Conservation (phyloP, 2,797 vertebrate species). For the Acipenser transmontanus region DNA sequence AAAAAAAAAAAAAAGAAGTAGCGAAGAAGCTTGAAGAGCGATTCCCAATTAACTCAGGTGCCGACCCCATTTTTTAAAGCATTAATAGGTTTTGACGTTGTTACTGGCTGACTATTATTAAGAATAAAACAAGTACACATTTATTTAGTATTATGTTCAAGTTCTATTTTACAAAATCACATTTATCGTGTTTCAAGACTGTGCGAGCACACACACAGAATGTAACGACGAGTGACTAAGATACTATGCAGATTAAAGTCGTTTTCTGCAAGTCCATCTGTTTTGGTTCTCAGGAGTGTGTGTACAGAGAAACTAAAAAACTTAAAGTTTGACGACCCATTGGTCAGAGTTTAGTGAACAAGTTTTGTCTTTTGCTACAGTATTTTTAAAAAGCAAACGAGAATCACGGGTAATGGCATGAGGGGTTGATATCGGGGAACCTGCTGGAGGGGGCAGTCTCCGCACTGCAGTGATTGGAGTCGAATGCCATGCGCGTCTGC, state of each 20-base stretch:
- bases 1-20: too few relatives aligned
- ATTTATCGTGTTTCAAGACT: neutral
- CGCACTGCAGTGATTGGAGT: too few relatives aligned
- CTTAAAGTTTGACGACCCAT: slow-evolving; percentile 6
- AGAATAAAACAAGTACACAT: too few relatives aligned
- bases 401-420: too few relatives aligned
- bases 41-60: slow-evolving; percentile 51
- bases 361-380: slow-evolving; percentile 3
- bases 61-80: slow-evolving; percentile 48
- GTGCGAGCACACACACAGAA: neutral
- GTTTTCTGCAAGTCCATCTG: slow-evolving; percentile 1
- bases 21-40: slow-evolving; percentile 1
- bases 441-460: too few relatives aligned
- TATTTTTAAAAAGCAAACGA: neutral
- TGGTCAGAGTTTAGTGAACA: slow-evolving; percentile 5
- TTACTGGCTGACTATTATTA: too few relatives aligned
- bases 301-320: neutral
- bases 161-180: neutral
- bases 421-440: too few relatives aligned
- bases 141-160: too few relatives aligned
- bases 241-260: neutral
- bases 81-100: too few relatives aligned
- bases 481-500: too few relatives aligned
- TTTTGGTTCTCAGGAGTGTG: neutral
- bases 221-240: neutral